phyloP scores from a whole-genome alignment of 2,888 invertebrate genomes.

The Amorpha juglandis region DNA sequence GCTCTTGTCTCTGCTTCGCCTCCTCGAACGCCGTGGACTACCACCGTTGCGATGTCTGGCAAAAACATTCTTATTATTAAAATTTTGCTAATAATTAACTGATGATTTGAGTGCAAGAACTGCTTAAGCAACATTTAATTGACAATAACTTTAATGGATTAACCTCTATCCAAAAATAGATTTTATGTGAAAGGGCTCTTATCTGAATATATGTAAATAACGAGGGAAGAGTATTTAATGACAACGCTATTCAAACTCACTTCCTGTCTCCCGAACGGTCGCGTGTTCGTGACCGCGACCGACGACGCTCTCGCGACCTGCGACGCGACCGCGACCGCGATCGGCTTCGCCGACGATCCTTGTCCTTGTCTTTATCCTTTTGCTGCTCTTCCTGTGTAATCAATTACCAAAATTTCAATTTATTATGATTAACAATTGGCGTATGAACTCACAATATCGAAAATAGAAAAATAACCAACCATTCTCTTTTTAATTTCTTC shows the following conservation, averaged over 20 bases:
- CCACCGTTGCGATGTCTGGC: constrained; percentile 74
- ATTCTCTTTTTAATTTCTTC: constrained; percentile 96
- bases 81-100: not conserved
- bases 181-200: too few relatives aligned
- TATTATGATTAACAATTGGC: not conserved
- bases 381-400: constrained; percentile 61
- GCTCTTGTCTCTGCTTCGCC: constrained; percentile 65
- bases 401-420: not conserved
- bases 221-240: too few relatives aligned
- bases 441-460: not conserved
- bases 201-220: too few relatives aligned
- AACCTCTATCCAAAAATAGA: not conserved
- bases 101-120: not conserved
- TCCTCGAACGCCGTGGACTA: constrained; percentile 71
- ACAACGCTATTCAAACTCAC: constrained; percentile 50
- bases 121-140: too few relatives aligned
- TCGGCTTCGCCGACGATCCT: constrained; percentile 83
- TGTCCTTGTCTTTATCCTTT: constrained; percentile 89
- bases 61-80: constrained; percentile 3
- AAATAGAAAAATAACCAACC: constrained; percentile 74
- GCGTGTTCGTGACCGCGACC: constrained; percentile 67
- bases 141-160: not conserved
- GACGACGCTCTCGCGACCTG: constrained; percentile 68
- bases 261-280: constrained; percentile 75
- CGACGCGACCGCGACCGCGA: constrained; percentile 70